A percentile compares a stretch with the other conserved stretches of the same genome.
phyloP scores from a whole-genome alignment of 1,140 invertebrate genomes.

The Drosophila oshimai region DNA sequence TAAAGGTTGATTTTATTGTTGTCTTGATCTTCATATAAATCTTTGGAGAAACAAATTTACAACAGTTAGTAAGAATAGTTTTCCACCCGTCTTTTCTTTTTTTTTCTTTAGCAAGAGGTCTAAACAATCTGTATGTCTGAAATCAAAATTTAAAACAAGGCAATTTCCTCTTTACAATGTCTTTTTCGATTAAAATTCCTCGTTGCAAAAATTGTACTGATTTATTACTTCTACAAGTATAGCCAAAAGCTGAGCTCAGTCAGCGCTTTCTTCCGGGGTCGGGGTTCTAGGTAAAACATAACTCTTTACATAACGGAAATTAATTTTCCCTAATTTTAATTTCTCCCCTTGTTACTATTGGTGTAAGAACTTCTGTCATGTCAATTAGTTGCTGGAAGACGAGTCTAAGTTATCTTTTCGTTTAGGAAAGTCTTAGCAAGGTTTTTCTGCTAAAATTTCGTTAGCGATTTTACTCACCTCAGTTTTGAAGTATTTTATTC shows the following conservation, averaged over 20 bases:
- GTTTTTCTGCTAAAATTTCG: slow-evolving; percentile 29
- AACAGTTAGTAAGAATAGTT: slow-evolving; percentile 25
- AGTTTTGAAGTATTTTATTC: slow-evolving; percentile 17
- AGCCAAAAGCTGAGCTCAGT: slow-evolving; percentile 26
- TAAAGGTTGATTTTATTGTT: slow-evolving; percentile 25
- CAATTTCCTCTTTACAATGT: background rate
- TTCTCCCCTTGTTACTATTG: slow-evolving; percentile 25
- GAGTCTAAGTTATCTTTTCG: slow-evolving; percentile 68
- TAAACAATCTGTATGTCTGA: slow-evolving; percentile 8
- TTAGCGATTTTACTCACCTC: slow-evolving; percentile 67
- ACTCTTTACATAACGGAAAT: slow-evolving; percentile 1
- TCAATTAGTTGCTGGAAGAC: slow-evolving; percentile 79
- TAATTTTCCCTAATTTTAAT: slow-evolving; percentile 5
- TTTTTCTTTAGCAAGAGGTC: background rate
- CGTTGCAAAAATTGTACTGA: slow-evolving; percentile 76
- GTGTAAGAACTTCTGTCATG: slow-evolving; percentile 58
- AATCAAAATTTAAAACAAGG: slow-evolving; percentile 1
- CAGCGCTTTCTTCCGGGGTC: slow-evolving; percentile 1
- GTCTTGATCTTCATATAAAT: slow-evolving; percentile 8
- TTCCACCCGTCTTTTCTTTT: background rate
- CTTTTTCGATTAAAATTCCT: slow-evolving; percentile 63
- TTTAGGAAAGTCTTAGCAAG: slow-evolving; percentile 39
- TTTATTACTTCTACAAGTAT: slow-evolving; percentile 58
- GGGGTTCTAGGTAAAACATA: background rate
- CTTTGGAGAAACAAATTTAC: slow-evolving; percentile 60